phyloP scores from a whole-genome alignment of 2,888 invertebrate genomes.

The Hartigia nigra region DNA sequence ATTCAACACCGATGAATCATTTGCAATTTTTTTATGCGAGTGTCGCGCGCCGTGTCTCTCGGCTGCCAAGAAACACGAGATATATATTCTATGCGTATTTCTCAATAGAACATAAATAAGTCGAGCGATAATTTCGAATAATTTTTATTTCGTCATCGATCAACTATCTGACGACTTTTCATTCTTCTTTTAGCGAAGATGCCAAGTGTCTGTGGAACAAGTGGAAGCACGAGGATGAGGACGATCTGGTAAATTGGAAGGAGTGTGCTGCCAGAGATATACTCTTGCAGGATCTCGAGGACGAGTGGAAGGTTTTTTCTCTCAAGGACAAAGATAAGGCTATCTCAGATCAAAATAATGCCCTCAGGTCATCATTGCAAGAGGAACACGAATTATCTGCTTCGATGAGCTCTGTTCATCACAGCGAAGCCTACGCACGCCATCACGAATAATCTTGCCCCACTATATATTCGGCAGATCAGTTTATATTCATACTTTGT shows the following conservation, averaged over 20 bases:
- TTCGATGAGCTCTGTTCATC: neutral
- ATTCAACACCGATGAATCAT: constrained; percentile 41
- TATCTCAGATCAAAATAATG: constrained; percentile 40
- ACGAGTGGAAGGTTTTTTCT: constrained; percentile 55
- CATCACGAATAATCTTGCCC: neutral
- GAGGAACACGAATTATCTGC: constrained; percentile 35
- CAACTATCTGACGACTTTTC: neutral
- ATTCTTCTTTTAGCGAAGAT: constrained; percentile 49
- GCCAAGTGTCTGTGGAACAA: constrained; percentile 56
- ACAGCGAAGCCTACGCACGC: neutral
- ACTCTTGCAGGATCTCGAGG: constrained; percentile 49
- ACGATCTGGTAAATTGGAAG: constrained; percentile 35
- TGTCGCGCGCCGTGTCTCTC: neutral
- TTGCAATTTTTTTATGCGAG: constrained; percentile 30
- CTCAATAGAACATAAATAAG: constrained; percentile 28
- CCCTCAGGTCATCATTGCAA: constrained; percentile 37
- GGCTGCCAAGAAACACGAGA: neutral
- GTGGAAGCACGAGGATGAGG: constrained; percentile 54
- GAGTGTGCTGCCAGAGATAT: constrained; percentile 41
- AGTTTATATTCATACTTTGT: neutral
- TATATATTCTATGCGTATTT: constrained; percentile 28
- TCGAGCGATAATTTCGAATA: neutral
- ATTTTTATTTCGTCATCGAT: constrained; percentile 3
- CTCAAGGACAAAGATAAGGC: constrained; percentile 52
- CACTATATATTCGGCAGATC: neutral